Evolutionary conservation across 2,888 invertebrate genomes (phyloP).

Genomic region (Spisula subtruncata): DNA sequence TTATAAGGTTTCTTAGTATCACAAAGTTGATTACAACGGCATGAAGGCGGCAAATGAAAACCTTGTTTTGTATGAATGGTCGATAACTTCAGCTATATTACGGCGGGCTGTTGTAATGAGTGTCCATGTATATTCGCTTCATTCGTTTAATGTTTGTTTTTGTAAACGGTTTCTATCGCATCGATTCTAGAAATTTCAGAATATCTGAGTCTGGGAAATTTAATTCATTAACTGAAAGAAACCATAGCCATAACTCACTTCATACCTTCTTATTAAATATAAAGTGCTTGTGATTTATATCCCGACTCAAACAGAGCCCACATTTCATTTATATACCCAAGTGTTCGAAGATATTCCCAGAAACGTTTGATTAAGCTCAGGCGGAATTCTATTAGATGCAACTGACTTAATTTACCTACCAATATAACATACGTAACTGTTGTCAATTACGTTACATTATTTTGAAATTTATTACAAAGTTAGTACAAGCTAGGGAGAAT

Average conservation of each 20-base stretch:
- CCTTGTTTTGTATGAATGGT: not conserved
- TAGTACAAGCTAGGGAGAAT: not conserved
- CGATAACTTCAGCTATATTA: not conserved
- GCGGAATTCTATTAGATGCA: not conserved
- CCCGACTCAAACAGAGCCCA: not conserved
- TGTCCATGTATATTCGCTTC: not conserved
- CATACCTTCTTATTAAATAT: not conserved
- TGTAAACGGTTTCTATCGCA: not conserved
- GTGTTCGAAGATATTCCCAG: not conserved
- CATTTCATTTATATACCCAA: not conserved
- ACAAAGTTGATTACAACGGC: not conserved
- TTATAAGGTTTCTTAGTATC: too few relatives aligned
- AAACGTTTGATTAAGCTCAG: not conserved
- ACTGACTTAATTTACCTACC: not conserved
- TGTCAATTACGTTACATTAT: not conserved
- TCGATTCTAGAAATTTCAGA: not conserved
- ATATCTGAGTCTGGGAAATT: not conserved
- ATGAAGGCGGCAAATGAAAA: not conserved
- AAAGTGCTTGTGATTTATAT: not conserved
- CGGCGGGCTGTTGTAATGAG: too few relatives aligned
- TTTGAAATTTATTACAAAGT: not conserved
- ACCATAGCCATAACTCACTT: not conserved
- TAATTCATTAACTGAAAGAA: constrained; percentile 7
- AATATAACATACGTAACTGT: not conserved
- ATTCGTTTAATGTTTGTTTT: not conserved